Conservation (phyloP, 2,113 vertebrate species). For the Egretta garzetta region DNA sequence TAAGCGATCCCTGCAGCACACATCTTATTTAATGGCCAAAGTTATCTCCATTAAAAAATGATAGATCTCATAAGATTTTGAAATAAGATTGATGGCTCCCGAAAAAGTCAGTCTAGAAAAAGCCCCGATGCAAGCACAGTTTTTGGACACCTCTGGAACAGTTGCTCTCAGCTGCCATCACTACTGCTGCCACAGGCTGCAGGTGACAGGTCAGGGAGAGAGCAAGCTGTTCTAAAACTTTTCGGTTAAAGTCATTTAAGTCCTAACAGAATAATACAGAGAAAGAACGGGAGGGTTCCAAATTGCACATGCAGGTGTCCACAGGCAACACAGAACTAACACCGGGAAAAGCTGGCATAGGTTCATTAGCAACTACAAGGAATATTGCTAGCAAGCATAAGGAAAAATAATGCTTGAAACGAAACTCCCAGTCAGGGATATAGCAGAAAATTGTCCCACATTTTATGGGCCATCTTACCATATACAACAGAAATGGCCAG, state of each 20-base stretch:
- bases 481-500: constrained; percentile 93
- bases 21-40: background rate
- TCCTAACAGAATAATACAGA: background rate
- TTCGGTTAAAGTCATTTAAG: background rate
- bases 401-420: background rate
- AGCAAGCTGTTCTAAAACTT: background rate
- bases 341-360: background rate
- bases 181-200: background rate
- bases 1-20: background rate
- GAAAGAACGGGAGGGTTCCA: background rate
- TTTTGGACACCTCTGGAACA: background rate
- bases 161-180: background rate
- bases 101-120: background rate
- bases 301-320: background rate
- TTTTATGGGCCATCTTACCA: constrained; percentile 79
- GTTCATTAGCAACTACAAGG: background rate
- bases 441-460: background rate
- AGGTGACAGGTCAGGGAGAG: background rate
- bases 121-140: background rate
- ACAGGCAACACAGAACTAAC: background rate
- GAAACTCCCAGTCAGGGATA: background rate
- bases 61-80: background rate
- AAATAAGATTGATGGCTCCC: background rate
- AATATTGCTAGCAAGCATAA: background rate
- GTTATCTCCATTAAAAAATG: background rate